A percentile compares a stretch with the other conserved stretches of the same genome.
phyloP scores from a whole-genome alignment of 2,888 invertebrate genomes.

The Biston stratarius region DNA sequence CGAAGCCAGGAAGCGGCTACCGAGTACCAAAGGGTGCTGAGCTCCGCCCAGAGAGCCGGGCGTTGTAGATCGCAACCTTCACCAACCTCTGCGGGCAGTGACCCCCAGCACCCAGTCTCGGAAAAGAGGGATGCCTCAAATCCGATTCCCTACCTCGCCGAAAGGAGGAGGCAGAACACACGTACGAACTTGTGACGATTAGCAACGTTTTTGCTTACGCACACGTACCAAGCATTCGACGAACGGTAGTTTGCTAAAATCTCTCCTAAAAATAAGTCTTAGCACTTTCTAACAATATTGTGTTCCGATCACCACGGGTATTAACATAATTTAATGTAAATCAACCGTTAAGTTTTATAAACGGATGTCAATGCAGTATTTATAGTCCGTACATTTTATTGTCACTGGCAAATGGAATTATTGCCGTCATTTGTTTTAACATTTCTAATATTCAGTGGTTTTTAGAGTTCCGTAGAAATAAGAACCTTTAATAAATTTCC shows the following conservation, averaged over 20 bases:
- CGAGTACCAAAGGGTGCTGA: too few relatives aligned
- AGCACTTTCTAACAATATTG: conserved; percentile 5
- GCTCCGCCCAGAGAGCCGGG: too few relatives aligned
- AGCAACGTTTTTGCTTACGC: too few relatives aligned
- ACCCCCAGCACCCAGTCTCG: too few relatives aligned
- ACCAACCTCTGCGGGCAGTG: too few relatives aligned
- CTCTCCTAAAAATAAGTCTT: conserved; percentile 10
- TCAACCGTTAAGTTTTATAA: conserved; percentile 55
- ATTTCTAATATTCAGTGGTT: conserved; percentile 30
- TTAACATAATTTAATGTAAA: conserved; percentile 52
- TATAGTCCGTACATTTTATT: conserved; percentile 53
- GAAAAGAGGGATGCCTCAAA: too few relatives aligned
- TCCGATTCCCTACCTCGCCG: too few relatives aligned
- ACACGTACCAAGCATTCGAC: too few relatives aligned
- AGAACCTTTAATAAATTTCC: background rate
- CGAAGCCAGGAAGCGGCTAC: too few relatives aligned
- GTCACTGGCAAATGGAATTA: conserved; percentile 44
- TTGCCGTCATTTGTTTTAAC: conserved; percentile 46
- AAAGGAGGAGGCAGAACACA: too few relatives aligned
- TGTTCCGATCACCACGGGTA: background rate
- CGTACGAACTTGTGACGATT: too few relatives aligned
- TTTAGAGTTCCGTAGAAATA: conserved; percentile 5
- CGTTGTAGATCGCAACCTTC: too few relatives aligned
- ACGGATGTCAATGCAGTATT: conserved; percentile 55
- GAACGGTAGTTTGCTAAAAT: conserved; percentile 2